Percentiles rank a stretch among this genome's conserved stretches.
phyloP scores from a whole-genome alignment of 2,888 invertebrate species.

The Tanypteryx hageni region DNA sequence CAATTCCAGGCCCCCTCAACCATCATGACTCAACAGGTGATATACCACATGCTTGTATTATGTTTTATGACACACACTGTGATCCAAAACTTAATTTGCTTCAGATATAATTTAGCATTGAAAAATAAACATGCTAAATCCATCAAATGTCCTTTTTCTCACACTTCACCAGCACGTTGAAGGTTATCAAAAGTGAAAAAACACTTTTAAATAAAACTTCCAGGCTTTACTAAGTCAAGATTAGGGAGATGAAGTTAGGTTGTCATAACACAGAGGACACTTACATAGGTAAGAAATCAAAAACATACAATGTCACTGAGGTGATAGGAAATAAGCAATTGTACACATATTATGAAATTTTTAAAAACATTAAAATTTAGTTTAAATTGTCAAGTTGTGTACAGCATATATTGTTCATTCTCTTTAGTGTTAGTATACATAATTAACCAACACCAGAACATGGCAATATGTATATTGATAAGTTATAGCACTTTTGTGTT shows the following conservation, averaged over 20 bases:
- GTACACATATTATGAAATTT: conserved; percentile 60
- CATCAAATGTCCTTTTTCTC: neutral
- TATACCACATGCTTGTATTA: conserved; percentile 34
- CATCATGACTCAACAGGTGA: conserved; percentile 26
- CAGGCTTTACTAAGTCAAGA: conserved; percentile 58
- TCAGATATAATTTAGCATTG: neutral
- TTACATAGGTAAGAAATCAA: conserved; percentile 57
- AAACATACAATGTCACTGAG: conserved; percentile 58
- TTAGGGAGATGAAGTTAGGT: conserved; percentile 58
- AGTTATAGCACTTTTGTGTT: conserved; percentile 63
- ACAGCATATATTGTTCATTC: conserved; percentile 56
- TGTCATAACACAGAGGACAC: conserved; percentile 44
- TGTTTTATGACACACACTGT: conserved; percentile 24
- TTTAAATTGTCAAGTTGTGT: conserved; percentile 62
- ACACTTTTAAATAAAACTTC: conserved; percentile 57
- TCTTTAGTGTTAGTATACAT: conserved; percentile 56
- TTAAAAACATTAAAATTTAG: conserved; percentile 59
- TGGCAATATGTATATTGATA: conserved; percentile 52
- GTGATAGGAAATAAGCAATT: conserved; percentile 56
- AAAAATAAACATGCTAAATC: neutral
- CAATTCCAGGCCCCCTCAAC: conserved; percentile 48
- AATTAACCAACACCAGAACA: conserved; percentile 58
- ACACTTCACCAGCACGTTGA: conserved; percentile 29
- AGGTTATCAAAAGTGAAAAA: conserved; percentile 60
- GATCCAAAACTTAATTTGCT: conserved; percentile 29